phyloP scores from a whole-genome alignment of 2,888 invertebrate species.

The Sceliomorpha sp. region DNA sequence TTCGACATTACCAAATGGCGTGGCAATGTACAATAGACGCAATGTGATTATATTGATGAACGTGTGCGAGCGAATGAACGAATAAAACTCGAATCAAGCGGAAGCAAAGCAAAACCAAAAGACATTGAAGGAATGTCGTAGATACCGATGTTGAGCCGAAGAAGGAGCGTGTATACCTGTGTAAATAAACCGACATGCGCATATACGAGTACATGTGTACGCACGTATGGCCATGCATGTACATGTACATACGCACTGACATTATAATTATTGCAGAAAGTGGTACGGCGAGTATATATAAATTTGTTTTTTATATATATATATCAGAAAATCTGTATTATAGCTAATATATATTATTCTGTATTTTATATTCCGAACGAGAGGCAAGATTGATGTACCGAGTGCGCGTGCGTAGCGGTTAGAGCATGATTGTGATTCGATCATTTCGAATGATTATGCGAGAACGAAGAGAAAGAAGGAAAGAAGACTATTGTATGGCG shows the following conservation, averaged over 20 bases:
- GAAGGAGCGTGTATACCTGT: slow-evolving; percentile 69
- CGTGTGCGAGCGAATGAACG: slow-evolving; percentile 61
- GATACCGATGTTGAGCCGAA: slow-evolving; percentile 54
- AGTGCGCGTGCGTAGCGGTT: slow-evolving; percentile 52
- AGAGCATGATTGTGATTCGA: slow-evolving; percentile 47
- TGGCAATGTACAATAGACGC: slow-evolving; percentile 77
- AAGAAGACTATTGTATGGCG: slow-evolving; percentile 35
- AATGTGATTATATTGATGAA: slow-evolving; percentile 73
- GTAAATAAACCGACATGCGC: slow-evolving; percentile 74
- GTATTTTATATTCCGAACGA: slow-evolving; percentile 75
- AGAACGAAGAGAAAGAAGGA: slow-evolving; percentile 38
- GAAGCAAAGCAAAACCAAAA: slow-evolving; percentile 57
- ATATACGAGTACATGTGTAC: slow-evolving; percentile 56
- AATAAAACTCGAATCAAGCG: slow-evolving; percentile 59
- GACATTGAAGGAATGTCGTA: slow-evolving; percentile 52
- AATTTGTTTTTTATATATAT: slow-evolving; percentile 79
- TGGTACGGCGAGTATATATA: slow-evolving; percentile 74
- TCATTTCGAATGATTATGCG: slow-evolving; percentile 43
- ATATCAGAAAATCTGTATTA: slow-evolving; percentile 75
- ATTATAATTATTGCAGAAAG: slow-evolving; percentile 66
- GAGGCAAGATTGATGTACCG: slow-evolving; percentile 55
- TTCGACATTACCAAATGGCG: slow-evolving; percentile 46
- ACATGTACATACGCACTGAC: slow-evolving; percentile 63
- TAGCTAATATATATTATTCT: slow-evolving; percentile 77
- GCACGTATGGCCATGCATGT: slow-evolving; percentile 48